Percentiles rank a stretch among this genome's conserved stretches.
These are phyloP conservation scores for Macrobrachium nipponense DNA, from an alignment of 1,140 invertebrate species.

Conservation along the genomic window DNA sequence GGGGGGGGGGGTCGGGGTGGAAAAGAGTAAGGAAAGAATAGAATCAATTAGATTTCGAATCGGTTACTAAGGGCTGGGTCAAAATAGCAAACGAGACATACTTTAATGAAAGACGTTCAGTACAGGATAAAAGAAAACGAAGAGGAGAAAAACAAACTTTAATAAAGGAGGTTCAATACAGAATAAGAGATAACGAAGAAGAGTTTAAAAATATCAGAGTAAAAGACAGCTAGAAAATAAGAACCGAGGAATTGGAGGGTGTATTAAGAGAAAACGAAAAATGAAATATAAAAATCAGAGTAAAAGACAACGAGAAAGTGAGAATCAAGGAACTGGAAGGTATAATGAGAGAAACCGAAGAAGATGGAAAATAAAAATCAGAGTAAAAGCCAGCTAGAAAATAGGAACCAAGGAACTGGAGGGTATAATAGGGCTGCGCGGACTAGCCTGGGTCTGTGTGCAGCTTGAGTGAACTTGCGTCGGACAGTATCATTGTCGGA, in stretches of 20 bases:
- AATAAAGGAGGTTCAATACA: not conserved
- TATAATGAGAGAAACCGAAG: not conserved
- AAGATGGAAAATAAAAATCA: not conserved
- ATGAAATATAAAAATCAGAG: not conserved
- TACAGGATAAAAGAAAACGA: not conserved
- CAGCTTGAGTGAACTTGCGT: too few species aligned
- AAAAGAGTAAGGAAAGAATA: not conserved
- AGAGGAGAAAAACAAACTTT: not conserved
- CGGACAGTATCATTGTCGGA: too few species aligned
- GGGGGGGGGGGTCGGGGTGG: not conserved
- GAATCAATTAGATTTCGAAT: not conserved
- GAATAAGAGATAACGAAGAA: not conserved
- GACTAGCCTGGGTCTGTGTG: too few species aligned
- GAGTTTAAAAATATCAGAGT: not conserved
- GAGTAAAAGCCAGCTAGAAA: not conserved
- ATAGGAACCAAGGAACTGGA: not conserved
- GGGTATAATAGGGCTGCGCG: not conserved
- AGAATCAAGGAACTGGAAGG: not conserved
- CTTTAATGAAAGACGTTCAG: not conserved
- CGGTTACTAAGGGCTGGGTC: too few species aligned
- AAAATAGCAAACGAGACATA: too few species aligned
- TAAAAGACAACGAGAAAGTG: not conserved
- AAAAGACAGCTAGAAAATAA: not conserved
- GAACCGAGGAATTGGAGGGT: not conserved
- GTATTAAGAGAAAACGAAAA: not conserved